Conservation (phyloP, 2,113 vertebrate species). For the Nothocercus nigrocapillus region DNA sequence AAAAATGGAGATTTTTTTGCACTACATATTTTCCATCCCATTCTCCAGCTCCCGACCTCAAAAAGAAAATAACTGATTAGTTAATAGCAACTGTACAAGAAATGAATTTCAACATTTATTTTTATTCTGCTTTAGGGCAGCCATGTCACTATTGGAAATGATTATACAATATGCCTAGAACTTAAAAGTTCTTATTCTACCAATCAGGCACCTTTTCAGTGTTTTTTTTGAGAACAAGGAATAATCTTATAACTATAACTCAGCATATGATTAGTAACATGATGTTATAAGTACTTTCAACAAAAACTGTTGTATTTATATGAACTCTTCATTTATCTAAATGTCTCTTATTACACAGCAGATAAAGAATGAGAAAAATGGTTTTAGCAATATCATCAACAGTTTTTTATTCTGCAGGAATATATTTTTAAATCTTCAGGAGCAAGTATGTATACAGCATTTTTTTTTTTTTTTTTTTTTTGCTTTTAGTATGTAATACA, state of each 20-base stretch:
- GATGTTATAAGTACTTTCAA: background rate
- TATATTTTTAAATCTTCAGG: background rate
- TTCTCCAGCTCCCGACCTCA: background rate
- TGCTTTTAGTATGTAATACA: background rate
- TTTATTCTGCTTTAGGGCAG: conserved; percentile 39
- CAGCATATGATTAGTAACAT: background rate
- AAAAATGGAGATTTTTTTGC: background rate
- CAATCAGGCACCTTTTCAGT: conserved; percentile 28
- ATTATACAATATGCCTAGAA: conserved; percentile 7
- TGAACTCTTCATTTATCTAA: background rate
- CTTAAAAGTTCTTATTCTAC: background rate
- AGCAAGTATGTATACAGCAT: background rate
- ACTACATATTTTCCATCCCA: background rate
- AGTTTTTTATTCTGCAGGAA: background rate
- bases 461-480: background rate
- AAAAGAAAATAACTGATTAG: background rate
- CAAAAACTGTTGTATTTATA: background rate
- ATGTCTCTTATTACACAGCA: background rate
- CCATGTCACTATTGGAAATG: conserved; percentile 1
- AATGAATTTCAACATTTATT: background rate
- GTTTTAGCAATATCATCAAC: background rate
- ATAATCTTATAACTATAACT: background rate
- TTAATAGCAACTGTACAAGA: background rate
- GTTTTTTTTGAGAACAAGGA: background rate
- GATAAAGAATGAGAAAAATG: background rate